Percentiles rank a stretch among this genome's conserved stretches.
phyloP scores from a whole-genome alignment of 2,888 invertebrate species.

The Cephus pulcher region DNA sequence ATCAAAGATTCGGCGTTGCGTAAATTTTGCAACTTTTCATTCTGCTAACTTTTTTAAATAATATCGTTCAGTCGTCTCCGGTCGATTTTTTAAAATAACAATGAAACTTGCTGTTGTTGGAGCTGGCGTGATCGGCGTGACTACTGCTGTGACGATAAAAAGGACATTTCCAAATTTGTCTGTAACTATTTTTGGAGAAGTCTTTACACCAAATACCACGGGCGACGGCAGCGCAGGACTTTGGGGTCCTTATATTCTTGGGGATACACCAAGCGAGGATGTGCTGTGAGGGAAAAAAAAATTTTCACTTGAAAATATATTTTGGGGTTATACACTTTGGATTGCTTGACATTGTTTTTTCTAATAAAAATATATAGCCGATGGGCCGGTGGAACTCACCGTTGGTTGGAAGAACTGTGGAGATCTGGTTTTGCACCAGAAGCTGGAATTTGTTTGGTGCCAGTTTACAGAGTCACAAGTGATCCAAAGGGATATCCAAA shows the following conservation, averaged over 20 bases:
- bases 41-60: too few relatives aligned
- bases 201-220: conserved; percentile 79
- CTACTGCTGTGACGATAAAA: conserved; percentile 77
- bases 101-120: conserved; percentile 76
- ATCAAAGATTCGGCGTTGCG: not conserved
- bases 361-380: conserved; percentile 32
- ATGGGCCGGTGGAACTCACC: conserved; percentile 55
- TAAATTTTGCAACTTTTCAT: not conserved
- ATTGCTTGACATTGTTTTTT: not conserved
- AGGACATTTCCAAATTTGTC: conserved; percentile 69
- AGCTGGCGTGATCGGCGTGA: conserved; percentile 79
- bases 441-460: conserved; percentile 68
- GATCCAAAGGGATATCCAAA: conserved; percentile 47
- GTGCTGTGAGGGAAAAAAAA: conserved; percentile 66
- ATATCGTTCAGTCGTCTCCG: too few relatives aligned
- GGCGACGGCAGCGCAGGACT: conserved; percentile 83
- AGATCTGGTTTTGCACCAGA: conserved; percentile 64
- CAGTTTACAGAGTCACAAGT: conserved; percentile 63
- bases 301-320: not conserved
- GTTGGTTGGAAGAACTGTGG: conserved; percentile 69
- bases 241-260: conserved; percentile 78
- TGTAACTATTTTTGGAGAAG: conserved; percentile 76
- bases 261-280: conserved; percentile 69
- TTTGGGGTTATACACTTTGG: not conserved
- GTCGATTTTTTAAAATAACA: conserved; percentile 3